Conservation (phyloP, 2,797 vertebrate species). For the Clarias pachynema region DNA sequence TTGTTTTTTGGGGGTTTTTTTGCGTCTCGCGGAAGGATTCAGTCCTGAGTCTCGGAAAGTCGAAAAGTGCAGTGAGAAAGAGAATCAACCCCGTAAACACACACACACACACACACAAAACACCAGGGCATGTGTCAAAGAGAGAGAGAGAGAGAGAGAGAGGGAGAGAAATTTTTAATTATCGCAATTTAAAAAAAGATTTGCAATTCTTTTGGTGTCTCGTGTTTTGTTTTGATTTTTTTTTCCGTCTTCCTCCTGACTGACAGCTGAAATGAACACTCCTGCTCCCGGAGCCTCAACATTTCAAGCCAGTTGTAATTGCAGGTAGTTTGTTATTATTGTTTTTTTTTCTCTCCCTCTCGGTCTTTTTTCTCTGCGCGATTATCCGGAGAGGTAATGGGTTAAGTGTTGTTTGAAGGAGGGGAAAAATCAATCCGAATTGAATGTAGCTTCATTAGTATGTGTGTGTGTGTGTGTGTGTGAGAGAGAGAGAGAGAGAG, state of each 20-base stretch:
- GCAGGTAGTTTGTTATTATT: constrained; percentile 92
- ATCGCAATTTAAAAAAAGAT: constrained; percentile 89
- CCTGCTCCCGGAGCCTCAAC: constrained; percentile 86
- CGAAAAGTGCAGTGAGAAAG: constrained; percentile 66
- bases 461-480: constrained; percentile 66
- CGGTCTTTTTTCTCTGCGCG: constrained; percentile 63
- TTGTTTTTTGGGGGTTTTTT: neutral
- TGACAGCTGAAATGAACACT: constrained; percentile 99
- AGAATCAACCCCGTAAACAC: constrained; percentile 55
- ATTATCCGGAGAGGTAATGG: constrained; percentile 84
- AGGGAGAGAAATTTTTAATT: constrained; percentile 92
- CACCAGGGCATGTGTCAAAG: constrained; percentile 61
- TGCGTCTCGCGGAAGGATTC: neutral
- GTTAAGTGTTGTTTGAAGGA: constrained; percentile 77
- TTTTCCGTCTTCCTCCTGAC: constrained; percentile 71
- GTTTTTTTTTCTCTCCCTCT: constrained; percentile 48
- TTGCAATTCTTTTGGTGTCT: constrained; percentile 96
- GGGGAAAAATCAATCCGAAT: constrained; percentile 89
- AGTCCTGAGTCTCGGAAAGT: neutral
- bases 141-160: constrained; percentile 42
- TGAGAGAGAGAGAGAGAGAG: neutral
- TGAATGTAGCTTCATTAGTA: constrained; percentile 94
- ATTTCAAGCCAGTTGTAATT: constrained; percentile 98
- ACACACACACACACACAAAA: no score
- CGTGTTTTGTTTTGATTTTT: constrained; percentile 83